Evolutionary conservation across 1,140 invertebrate genomes (phyloP).

Genomic region (Pseudomyrmex dendroicus): DNA sequence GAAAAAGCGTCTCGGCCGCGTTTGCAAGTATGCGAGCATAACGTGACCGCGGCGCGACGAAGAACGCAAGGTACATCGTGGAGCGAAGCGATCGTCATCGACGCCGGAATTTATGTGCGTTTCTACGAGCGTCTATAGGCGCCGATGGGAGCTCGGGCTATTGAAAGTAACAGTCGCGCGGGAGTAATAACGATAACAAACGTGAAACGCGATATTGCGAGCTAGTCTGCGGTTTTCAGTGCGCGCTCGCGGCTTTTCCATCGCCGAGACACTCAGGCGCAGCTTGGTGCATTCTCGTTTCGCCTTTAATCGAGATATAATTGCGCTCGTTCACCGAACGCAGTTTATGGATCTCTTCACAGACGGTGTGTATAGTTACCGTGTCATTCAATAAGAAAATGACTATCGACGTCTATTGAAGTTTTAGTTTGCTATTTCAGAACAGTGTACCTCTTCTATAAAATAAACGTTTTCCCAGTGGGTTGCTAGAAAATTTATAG

Average conservation of each 20-base stretch:
- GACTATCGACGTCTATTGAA: constrained; percentile 27
- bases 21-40: constrained; percentile 42
- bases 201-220: constrained; percentile 55
- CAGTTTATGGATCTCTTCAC: constrained; percentile 49
- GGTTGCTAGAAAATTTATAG: background rate
- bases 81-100: constrained; percentile 41
- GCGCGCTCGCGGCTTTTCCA: constrained; percentile 39
- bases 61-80: constrained; percentile 39
- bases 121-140: constrained; percentile 20
- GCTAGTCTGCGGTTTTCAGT: constrained; percentile 39
- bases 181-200: constrained; percentile 56
- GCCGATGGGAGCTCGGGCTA: constrained; percentile 34
- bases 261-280: background rate
- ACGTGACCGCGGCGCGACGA: constrained; percentile 27
- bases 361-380: constrained; percentile 34
- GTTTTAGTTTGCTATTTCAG: background rate
- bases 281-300: constrained; percentile 53
- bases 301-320: constrained; percentile 56
- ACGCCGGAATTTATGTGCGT: constrained; percentile 38
- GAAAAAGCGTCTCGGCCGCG: constrained; percentile 33
- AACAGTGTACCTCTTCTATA: background rate
- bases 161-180: constrained; percentile 55
- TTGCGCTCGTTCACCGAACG: constrained; percentile 49
- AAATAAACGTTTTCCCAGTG: background rate
- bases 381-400: constrained; percentile 54